These are phyloP conservation scores for Acanthurus tractus DNA, from an alignment of 2,797 vertebrate genomes.

Conservation along the genomic window DNA sequence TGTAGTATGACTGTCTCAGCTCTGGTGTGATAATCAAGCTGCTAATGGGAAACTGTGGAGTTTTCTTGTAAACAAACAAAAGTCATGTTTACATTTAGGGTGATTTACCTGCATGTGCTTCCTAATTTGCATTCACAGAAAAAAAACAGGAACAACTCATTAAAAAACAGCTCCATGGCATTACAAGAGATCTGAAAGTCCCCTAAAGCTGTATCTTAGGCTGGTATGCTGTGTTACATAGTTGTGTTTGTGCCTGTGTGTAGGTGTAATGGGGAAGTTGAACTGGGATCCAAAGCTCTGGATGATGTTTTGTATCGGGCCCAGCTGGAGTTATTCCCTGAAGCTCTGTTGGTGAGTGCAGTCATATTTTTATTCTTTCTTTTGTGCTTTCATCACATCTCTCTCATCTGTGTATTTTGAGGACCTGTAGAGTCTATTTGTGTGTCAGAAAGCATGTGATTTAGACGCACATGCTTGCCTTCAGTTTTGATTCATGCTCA, in stretches of 20 bases:
- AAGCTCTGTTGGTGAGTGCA: constrained; percentile 95
- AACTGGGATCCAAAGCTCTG: constrained; percentile 94
- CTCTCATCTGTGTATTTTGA: constrained; percentile 4
- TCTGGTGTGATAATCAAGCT: background rate
- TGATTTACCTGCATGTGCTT: background rate
- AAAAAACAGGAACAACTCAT: background rate
- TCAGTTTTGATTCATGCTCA: constrained; percentile 53
- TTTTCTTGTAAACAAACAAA: background rate
- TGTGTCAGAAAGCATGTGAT: constrained; percentile 54
- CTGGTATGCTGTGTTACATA: background rate
- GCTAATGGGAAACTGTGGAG: background rate
- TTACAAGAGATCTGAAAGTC: background rate
- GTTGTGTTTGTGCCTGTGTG: constrained; percentile 33
- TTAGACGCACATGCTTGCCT: constrained; percentile 52
- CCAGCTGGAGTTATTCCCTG: constrained; percentile 95
- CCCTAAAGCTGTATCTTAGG: background rate
- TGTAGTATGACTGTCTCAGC: background rate
- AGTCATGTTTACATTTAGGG: background rate
- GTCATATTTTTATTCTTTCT: background rate
- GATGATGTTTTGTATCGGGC: constrained; percentile 97
- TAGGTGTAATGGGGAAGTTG: constrained; percentile 97
- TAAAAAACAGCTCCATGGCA: background rate
- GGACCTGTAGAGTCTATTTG: constrained; percentile 15
- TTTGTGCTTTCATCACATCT: background rate
- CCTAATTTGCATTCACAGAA: background rate